Conservation (phyloP, 2,113 vertebrate genomes). For the Neomonachus schauinslandi region DNA sequence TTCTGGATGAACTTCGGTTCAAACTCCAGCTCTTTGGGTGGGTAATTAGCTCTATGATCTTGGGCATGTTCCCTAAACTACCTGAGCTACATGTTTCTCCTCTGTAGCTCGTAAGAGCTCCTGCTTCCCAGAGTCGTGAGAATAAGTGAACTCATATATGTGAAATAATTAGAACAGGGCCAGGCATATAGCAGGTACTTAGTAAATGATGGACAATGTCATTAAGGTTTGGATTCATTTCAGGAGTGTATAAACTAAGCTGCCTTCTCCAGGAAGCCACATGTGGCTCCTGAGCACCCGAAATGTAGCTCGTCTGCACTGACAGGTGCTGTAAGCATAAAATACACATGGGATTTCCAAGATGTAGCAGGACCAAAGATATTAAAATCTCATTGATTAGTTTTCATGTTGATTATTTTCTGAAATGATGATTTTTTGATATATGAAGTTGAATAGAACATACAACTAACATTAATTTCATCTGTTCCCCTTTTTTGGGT, state of each 20-base stretch:
- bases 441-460: not conserved
- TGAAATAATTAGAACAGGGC: not conserved
- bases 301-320: not conserved
- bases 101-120: not conserved
- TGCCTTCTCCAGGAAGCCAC: not conserved
- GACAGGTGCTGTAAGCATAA: not conserved
- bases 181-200: not conserved
- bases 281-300: rapidly evolving
- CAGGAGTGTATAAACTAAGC: not conserved
- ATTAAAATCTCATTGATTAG: not conserved
- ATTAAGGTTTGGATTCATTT: not conserved
- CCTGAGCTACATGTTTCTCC: not conserved
- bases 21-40: not conserved
- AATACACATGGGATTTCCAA: not conserved
- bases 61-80: not conserved
- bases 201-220: not conserved
- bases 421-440: not conserved
- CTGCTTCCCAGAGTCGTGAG: not conserved
- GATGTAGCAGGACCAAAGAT: not conserved
- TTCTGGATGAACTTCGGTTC: not conserved
- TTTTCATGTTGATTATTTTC: not conserved
- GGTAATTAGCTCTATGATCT: not conserved
- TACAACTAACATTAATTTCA: not conserved
- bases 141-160: not conserved
- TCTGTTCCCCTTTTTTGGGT: not conserved